Conservation (phyloP, 2,888 invertebrate species). For the Harpalus rubripes region DNA sequence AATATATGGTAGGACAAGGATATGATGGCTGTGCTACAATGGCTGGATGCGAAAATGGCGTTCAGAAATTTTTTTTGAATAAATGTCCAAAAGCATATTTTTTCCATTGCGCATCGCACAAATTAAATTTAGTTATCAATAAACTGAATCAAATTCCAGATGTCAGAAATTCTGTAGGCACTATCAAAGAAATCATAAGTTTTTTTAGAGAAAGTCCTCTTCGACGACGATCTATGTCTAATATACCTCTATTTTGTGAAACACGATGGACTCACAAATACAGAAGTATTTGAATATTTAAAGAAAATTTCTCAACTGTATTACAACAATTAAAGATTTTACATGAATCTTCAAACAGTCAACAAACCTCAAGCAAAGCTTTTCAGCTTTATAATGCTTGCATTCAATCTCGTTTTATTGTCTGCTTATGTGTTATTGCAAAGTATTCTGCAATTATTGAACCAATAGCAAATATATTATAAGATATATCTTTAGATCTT, state of each 20-base stretch:
- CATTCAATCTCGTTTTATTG: neutral
- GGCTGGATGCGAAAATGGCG: no score
- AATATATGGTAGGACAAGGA: constrained; percentile 24
- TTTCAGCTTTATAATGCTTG: neutral
- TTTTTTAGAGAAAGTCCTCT: neutral
- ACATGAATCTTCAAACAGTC: neutral
- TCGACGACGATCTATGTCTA: neutral
- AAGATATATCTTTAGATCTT: constrained; percentile 7
- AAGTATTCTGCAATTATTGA: neutral
- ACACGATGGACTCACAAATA: neutral
- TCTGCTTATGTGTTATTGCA: neutral
- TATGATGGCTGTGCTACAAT: constrained; percentile 45
- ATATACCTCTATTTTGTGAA: neutral
- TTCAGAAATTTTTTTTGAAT: no score
- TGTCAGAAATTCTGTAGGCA: neutral
- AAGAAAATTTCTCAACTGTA: neutral
- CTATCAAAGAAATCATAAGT: neutral
- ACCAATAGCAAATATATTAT: neutral
- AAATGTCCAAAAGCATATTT: constrained; percentile 1
- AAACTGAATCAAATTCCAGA: neutral
- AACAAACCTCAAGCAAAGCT: neutral
- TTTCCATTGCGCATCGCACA: neutral
- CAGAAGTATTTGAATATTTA: neutral
- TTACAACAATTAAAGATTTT: constrained; percentile 1
- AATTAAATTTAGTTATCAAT: neutral